Base-by-base conservation (phyloP, 1,140 invertebrate species). In the Caenorhabditis latens region DNA sequence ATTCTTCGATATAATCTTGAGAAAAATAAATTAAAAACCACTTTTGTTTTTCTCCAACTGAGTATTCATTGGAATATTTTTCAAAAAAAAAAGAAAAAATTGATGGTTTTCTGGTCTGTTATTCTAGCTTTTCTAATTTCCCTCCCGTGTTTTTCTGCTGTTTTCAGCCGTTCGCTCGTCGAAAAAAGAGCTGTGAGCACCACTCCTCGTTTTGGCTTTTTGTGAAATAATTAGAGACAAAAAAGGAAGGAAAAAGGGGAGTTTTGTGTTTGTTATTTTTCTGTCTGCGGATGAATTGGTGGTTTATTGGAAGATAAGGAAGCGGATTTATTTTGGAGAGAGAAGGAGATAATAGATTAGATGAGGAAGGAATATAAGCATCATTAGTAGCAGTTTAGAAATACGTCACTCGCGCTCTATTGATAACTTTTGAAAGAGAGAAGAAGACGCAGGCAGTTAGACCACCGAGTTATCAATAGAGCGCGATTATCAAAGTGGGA, bases 151-250 rank as follows among this genome's bases (percentile, higher is more conserved):
- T 71, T 71, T n/a, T 42, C n/a, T 9, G 13, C 46, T 46, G 43
- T 43, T 46, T 4, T 11, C 9, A 14, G 65, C 65, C 16, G 65
- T 71, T 71, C 65, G 46, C 1, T n/a, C 13, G 46, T 9, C 24
- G 46, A 43, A 71, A 67, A 71, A 43, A 24, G 40, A 14, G 6
- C 11, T 43, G 42, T 19, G 65, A 71, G 65, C 65, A 65, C 61
- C 13, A 13, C 61, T 19, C 61, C 21, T 24, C 32, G 14, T 58
- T 40, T 58, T 16, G 57, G 57, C 57, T 58, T 63, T 63, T 21
- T 63, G 21, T 71, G 46, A 71, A 71, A 71, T 71, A 71, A 71
- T 71, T 43, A 71, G 65, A 71, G 61, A 40, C 19, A 63, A 24
- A 14, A 8, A 58, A n/a, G n/a, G n/a, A 19, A 40, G 40, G 11